Base-by-base conservation (phyloP, 2,797 vertebrate genomes). In the Australoheros facetus region DNA sequence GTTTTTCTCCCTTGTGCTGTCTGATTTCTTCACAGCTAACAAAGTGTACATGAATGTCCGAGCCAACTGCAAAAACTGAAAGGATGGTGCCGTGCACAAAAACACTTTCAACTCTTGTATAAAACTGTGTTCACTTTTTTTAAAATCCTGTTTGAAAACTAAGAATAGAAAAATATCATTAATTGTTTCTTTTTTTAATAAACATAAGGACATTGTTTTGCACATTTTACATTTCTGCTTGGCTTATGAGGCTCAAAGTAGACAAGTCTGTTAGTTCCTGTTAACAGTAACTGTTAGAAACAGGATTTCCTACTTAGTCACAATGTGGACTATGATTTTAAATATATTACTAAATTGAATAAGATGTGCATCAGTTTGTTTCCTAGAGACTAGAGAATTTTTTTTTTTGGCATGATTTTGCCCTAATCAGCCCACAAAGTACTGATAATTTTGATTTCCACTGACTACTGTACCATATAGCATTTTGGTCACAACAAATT, bases 21-120 rank as follows among this genome's bases (percentile, higher is more conserved):
- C 64, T 73, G 4, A 10, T 92, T 26, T 90, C 80, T 85, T 79
- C 72, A 85, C 92, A 96, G 96, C 92, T 73, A 48, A 96, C 53
- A 93, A 94, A 83, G 92, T 95, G 83, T 96, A 96, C 56, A 95
- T 95, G 94, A 96, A 96, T 53, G 91, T 95, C 57, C 93, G 94
- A 59, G 91, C 91, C 17, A 94, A 93, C 81, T 83, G 83, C 89
- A 95, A 95, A 75, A 89, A 28, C 58, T 84, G 66, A 87, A 32
- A 79, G 60, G 34, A 55, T 45, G 28, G 2, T 56, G 11, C 5
- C 5, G 3, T n/a, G 53, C 7, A 16, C 23, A 4, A 26, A 54
- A 62, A 21, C 45, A 54, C 11, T 69, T 32, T 53, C 45, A 75
- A 37, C 21, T 54, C 32, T 26, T 23, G 34, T 7, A 21, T 37